Evolutionary conservation across 2,797 vertebrate species (phyloP).

Genomic region (Enoplosus armatus): DNA sequence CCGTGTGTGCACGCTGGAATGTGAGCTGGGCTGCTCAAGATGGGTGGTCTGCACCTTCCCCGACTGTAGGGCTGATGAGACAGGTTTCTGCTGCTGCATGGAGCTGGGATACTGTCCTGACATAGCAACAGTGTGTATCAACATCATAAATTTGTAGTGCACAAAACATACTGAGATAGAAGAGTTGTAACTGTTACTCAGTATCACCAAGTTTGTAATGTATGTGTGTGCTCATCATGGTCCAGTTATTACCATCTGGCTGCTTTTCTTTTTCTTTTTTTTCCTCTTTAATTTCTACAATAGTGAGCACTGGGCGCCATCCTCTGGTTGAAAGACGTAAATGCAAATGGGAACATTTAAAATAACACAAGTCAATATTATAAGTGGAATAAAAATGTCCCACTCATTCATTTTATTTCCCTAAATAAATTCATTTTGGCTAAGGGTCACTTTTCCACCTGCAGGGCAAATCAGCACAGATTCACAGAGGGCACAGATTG

Average conservation of each 20-base stretch:
- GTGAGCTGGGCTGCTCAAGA: slow-evolving; percentile 47
- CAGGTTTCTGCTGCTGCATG: slow-evolving; percentile 12
- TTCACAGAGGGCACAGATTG: not conserved
- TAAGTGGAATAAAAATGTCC: not conserved
- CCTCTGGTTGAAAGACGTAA: slow-evolving; percentile 56
- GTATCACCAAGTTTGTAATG: not conserved
- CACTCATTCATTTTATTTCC: not conserved
- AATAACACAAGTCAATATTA: not conserved
- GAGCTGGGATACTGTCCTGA: not conserved
- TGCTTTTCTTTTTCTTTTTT: not conserved
- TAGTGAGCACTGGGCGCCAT: slow-evolving; percentile 36
- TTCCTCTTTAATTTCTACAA: not conserved
- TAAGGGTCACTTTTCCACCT: not conserved
- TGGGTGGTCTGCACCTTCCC: slow-evolving; percentile 68
- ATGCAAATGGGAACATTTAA: slow-evolving; percentile 20
- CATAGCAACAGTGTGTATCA: not conserved
- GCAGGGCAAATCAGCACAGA: not conserved
- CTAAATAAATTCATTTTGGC: not conserved
- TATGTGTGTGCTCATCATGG: not conserved
- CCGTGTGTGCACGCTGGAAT: slow-evolving; percentile 65
- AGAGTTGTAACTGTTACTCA: not conserved
- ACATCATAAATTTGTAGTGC: not conserved
- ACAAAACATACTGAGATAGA: not conserved
- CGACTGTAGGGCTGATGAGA: slow-evolving; percentile 24
- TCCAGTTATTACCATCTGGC: not conserved